Percentiles rank a stretch among this genome's conserved stretches.
These are phyloP conservation scores for Drosophila borborema DNA, from an alignment of 2,888 invertebrate species.

Conservation along the genomic window DNA sequence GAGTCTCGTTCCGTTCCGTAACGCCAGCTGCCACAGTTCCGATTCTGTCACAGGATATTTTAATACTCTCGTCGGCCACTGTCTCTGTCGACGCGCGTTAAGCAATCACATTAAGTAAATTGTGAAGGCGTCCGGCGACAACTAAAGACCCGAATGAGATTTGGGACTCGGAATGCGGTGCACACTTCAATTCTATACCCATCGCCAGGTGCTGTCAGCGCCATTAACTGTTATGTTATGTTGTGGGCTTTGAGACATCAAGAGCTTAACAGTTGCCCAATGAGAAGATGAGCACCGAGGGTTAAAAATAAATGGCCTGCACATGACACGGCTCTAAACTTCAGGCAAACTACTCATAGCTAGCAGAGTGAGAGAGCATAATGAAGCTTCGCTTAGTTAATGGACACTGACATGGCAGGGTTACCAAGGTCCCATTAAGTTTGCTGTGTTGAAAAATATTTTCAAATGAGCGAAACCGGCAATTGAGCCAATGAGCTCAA, in stretches of 20 bases:
- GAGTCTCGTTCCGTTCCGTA: neutral
- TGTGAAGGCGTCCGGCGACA: constrained; percentile 23
- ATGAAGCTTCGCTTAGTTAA: constrained; percentile 25
- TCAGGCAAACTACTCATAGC: constrained; percentile 18
- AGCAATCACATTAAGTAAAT: constrained; percentile 70
- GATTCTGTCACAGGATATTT: constrained; percentile 29
- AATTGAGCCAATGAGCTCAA: neutral
- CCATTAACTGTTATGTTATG: constrained; percentile 40
- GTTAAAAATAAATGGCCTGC: constrained; percentile 27
- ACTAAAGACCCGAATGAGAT: constrained; percentile 12
- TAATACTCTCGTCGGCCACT: constrained; percentile 27
- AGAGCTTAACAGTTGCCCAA: constrained; percentile 42
- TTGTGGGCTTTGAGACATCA: constrained; percentile 36
- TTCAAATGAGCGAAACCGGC: neutral
- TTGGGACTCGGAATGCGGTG: constrained; percentile 1
- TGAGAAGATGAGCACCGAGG: constrained; percentile 46
- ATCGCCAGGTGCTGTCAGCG: constrained; percentile 30
- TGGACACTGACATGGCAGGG: constrained; percentile 10
- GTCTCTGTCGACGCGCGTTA: constrained; percentile 28
- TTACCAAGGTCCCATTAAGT: constrained; percentile 19
- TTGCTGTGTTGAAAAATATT: constrained; percentile 6
- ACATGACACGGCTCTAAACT: constrained; percentile 17
- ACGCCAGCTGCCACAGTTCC: neutral
- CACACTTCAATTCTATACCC: constrained; percentile 44
- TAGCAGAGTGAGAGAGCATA: neutral